These are phyloP conservation scores for Myioborus melanocephalus DNA, from an alignment of 2,797 vertebrate species.

Conservation along the genomic window DNA sequence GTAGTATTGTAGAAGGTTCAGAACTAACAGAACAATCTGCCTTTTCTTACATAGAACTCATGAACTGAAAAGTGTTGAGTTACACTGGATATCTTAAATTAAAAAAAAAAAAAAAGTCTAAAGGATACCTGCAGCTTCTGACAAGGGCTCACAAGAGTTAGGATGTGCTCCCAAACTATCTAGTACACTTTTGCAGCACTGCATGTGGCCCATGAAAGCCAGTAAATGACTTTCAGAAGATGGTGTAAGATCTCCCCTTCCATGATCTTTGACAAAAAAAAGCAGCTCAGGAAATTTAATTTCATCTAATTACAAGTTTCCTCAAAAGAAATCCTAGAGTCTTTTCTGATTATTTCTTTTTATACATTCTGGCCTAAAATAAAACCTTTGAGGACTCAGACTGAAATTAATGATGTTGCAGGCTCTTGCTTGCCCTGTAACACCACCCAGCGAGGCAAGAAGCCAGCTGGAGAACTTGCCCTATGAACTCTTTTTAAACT, in stretches of 20 bases:
- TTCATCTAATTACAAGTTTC: not conserved
- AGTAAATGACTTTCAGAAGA: not conserved
- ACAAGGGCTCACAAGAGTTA: not conserved
- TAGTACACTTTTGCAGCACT: not conserved
- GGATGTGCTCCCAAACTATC: not conserved
- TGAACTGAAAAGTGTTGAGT: not conserved
- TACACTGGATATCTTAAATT: not conserved
- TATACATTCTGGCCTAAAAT: not conserved
- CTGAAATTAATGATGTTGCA: not conserved
- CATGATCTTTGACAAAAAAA: not conserved
- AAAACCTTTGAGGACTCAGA: not conserved
- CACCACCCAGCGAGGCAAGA: not conserved
- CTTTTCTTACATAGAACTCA: not conserved
- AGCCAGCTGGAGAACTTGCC: not conserved
- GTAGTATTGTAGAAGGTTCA: not conserved
- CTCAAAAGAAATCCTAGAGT: not conserved
- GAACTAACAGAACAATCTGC: not conserved
- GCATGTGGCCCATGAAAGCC: rapidly evolving
- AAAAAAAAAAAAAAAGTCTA: not conserved
- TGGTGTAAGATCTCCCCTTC: not conserved
- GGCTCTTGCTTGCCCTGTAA: rapidly evolving
- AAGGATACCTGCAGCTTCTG: not conserved
- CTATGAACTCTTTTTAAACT: not conserved
- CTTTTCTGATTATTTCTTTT: not conserved
- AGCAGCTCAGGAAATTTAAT: not conserved